Evolutionary conservation across 1,140 invertebrate species (phyloP).

Genomic region (Hyposmocoma kahamanoa): DNA sequence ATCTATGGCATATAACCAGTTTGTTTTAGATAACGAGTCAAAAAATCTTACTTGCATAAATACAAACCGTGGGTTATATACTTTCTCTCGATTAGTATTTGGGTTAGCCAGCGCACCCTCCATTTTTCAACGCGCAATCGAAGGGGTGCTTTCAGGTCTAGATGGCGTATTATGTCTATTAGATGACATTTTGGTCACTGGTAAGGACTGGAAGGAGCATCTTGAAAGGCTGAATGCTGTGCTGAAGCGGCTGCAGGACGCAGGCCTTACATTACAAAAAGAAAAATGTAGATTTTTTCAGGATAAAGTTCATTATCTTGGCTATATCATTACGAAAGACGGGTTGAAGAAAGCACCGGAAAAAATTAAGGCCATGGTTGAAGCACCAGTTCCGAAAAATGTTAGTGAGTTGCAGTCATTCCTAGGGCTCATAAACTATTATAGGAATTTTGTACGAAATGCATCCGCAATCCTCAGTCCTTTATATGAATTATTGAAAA

Average conservation of each 20-base stretch:
- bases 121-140: constrained; percentile 27
- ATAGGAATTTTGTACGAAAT: constrained; percentile 51
- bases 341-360: constrained; percentile 40
- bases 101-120: constrained; percentile 21
- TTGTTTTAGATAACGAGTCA: constrained; percentile 18
- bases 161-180: constrained; percentile 10
- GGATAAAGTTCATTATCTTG: constrained; percentile 34
- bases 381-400: constrained; percentile 33
- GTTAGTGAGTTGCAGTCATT: constrained; percentile 46
- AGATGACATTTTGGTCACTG: constrained; percentile 21
- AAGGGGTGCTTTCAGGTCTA: constrained; percentile 23
- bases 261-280: constrained; percentile 13
- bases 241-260: constrained; percentile 10
- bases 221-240: constrained; percentile 18
- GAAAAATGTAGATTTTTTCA: constrained; percentile 38
- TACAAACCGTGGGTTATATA: constrained; percentile 28
- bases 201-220: constrained; percentile 20
- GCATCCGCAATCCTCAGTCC: constrained; percentile 19
- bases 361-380: constrained; percentile 41
- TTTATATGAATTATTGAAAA: constrained; percentile 20
- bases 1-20: constrained; percentile 24
- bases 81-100: constrained; percentile 20
- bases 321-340: constrained; percentile 28
- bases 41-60: constrained; percentile 22
- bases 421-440: constrained; percentile 62